Evolutionary conservation across 2,797 vertebrate genomes (phyloP).

Genomic region (Hemibagrus guttatus): DNA sequence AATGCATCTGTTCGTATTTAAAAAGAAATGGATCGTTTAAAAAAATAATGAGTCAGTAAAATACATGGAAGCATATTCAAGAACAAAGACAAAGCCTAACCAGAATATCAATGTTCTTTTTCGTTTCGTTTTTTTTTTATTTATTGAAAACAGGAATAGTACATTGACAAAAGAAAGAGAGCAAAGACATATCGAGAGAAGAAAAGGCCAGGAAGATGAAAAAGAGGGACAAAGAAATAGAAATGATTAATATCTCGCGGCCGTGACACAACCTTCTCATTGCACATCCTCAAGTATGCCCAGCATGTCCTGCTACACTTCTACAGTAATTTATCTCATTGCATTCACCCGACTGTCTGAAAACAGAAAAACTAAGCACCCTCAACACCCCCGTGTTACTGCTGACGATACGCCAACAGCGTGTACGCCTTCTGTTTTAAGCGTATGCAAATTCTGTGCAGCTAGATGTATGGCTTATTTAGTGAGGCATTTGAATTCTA

Average conservation of each 20-base stretch:
- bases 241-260: slow-evolving; percentile 73
- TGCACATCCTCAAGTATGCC: slow-evolving; percentile 31
- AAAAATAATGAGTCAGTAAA: background rate
- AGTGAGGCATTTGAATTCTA: background rate
- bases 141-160: slow-evolving; percentile 41
- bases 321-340: background rate
- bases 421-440: background rate
- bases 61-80: background rate
- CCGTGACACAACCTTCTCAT: slow-evolving; percentile 90
- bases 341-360: background rate
- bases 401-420: background rate
- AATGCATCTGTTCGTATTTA: background rate
- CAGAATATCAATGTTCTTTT: slow-evolving; percentile 8
- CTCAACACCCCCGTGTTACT: background rate
- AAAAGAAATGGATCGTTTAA: no score
- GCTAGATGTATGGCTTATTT: background rate
- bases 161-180: slow-evolving; percentile 36
- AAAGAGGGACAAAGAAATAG: slow-evolving; percentile 30
- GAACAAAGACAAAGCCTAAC: slow-evolving; percentile 36
- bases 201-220: slow-evolving; percentile 41
- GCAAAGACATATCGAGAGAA: slow-evolving; percentile 31
- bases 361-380: background rate
- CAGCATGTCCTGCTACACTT: background rate
- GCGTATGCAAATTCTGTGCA: background rate
- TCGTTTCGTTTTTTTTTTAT: background rate